Conservation (phyloP, 2,113 vertebrate species). For the Amphiprion ocellaris region DNA sequence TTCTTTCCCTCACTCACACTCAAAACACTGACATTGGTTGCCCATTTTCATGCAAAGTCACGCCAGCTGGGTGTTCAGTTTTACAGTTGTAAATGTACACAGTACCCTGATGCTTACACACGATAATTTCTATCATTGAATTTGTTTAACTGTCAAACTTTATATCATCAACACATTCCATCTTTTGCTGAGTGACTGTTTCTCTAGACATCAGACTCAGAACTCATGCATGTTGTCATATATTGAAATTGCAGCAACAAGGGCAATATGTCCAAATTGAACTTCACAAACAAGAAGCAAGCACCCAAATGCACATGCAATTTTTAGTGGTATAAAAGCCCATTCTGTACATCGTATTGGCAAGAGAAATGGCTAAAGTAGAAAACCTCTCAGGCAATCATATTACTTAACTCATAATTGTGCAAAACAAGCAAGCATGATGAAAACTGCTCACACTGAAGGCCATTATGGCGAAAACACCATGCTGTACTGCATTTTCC, state of each 20-base stretch:
- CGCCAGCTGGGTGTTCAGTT: not conserved
- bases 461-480: not conserved
- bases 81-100: not conserved
- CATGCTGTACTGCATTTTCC: not conserved
- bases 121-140: not conserved
- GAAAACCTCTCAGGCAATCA: constrained; percentile 4
- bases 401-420: not conserved
- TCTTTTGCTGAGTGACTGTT: too few relatives aligned
- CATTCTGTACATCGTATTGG: not conserved
- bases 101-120: not conserved
- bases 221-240: too few relatives aligned
- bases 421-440: constrained; percentile 11
- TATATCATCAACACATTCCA: too few relatives aligned
- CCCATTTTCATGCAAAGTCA: too few relatives aligned
- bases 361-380: not conserved
- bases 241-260: not conserved
- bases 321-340: not conserved
- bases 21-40: too few relatives aligned
- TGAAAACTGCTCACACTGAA: constrained; percentile 15
- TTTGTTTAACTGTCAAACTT: too few relatives aligned
- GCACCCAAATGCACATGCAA: not conserved
- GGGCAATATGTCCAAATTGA: too few relatives aligned
- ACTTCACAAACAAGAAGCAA: too few relatives aligned
- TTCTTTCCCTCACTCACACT: not conserved
- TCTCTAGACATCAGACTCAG: too few relatives aligned